Conservation (phyloP, 2,113 vertebrate species). For the Bubo bubo region DNA sequence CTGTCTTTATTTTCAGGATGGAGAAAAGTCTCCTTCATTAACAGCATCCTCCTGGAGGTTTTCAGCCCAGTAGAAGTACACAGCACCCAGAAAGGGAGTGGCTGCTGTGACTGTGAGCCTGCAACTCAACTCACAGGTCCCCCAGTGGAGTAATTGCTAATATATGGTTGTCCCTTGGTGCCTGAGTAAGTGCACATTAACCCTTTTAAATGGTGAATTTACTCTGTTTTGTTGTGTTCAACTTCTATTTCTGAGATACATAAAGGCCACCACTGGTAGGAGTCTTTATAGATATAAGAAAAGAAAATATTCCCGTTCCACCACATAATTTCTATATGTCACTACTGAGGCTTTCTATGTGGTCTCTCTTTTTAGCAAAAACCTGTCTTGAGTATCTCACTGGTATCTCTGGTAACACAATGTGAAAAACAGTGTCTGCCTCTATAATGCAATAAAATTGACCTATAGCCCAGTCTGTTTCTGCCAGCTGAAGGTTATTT, state of each 20-base stretch:
- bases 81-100: background rate
- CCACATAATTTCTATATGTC: background rate
- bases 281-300: background rate
- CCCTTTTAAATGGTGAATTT: background rate
- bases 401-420: background rate
- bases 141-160: background rate
- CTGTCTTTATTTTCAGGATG: background rate
- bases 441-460: background rate
- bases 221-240: background rate
- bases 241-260: background rate
- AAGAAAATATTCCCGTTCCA: background rate
- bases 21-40: background rate
- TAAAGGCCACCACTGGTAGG: background rate
- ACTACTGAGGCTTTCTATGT: background rate
- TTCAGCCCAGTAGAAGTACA: background rate
- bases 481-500: slow-evolving; percentile 36
- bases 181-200: background rate
- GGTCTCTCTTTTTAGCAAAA: background rate
- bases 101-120: background rate
- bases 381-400: background rate
- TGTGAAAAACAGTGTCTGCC: background rate
- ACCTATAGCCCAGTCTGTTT: slow-evolving; percentile 11
- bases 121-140: background rate
- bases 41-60: background rate
- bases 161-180: background rate